Conservation (phyloP, 2,113 vertebrate genomes). For the Scophthalmus maximus region DNA sequence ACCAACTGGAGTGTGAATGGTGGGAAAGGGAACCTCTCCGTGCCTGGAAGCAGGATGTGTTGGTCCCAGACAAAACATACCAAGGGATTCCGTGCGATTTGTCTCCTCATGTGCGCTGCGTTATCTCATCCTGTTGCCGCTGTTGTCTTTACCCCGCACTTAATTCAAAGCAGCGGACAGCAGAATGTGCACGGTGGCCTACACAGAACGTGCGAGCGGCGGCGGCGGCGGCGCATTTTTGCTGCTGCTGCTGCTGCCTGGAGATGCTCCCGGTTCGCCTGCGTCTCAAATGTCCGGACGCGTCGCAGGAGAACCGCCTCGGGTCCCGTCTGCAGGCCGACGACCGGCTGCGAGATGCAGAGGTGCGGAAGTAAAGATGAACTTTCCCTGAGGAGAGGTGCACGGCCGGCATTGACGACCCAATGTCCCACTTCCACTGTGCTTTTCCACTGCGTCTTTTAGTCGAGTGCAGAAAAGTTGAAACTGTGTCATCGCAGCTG, state of each 20-base stretch:
- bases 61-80: constrained; percentile 72
- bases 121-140: constrained; percentile 64
- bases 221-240: too few species aligned
- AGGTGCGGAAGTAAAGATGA: too few species aligned
- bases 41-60: constrained; percentile 71
- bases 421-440: too few species aligned
- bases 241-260: too few species aligned
- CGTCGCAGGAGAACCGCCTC: too few species aligned
- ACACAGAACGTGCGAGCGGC: neutral
- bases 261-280: neutral
- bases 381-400: too few species aligned
- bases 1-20: constrained; percentile 35
- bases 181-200: constrained; percentile 23
- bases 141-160: constrained; percentile 58
- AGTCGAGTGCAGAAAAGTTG: too few species aligned
- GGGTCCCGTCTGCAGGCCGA: too few species aligned
- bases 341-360: neutral
- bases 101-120: constrained; percentile 52
- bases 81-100: constrained; percentile 65
- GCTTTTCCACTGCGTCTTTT: too few species aligned
- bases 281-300: too few species aligned
- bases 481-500: too few species aligned
- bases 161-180: constrained; percentile 45
- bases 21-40: constrained; percentile 46
- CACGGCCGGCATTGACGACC: too few species aligned